Base-by-base conservation (phyloP, 2,888 invertebrate species). In the Trissolcus brochymenae region DNA sequence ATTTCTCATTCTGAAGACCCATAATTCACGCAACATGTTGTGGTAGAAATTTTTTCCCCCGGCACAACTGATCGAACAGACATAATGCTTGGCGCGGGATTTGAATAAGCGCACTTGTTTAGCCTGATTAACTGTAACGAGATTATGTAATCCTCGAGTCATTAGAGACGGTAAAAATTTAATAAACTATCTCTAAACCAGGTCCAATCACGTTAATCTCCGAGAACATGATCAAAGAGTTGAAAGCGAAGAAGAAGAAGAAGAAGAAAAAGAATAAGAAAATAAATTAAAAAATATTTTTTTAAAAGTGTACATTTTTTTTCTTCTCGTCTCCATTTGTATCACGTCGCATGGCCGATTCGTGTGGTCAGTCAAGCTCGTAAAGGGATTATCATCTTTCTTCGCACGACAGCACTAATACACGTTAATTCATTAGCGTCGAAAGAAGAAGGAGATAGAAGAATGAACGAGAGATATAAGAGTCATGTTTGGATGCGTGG, bases 401-500 rank as follows among this genome's bases (percentile, higher is more conserved):
- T 29, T n/a, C 16, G 14, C n/a, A 13, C 2, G 53, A 59, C 14
- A 49, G 67, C 43, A 73, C 62, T 75, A 64, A 71, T 66, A 62
- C 53, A 70, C 40, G 55, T 68, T 50, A 64, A 67, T 62, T 70
- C 64, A 60, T 62, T 62, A 49, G 66, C 65, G 50, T 35, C 53
- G 43, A 56, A 54, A 25, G 49, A 59, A 51, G 55, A 56, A 54
- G 13, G 16, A 57, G 13, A 54, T 67, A 59, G 51, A 49, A 67
- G 19, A 21, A 59, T 19, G 35, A 40, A 25, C 56, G 46, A 16
- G 25, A n/a, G 40, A 68, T n/a, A 49, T 9, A 56, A 68, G 59
- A 54, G 70, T 60, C 65, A 54, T 53, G 76, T 76, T 70, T 60
- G 56, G 66, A 65, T 65, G 77, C 66, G 35, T 66, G n/a, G 43